phyloP scores from a whole-genome alignment of 2,113 vertebrate genomes.

The Atractosteus spatula region DNA sequence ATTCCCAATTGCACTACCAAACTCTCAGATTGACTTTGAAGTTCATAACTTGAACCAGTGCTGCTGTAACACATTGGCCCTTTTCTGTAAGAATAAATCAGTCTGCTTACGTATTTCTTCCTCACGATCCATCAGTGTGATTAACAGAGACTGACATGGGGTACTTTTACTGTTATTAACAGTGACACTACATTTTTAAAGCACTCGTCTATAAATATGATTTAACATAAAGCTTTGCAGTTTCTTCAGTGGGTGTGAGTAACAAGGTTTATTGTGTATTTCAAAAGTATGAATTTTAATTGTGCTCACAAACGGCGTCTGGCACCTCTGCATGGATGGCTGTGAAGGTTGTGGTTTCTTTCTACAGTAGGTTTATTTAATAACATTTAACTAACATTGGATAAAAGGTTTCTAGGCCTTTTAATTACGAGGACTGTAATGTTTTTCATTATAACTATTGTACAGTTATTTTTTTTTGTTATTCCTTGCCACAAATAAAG shows the following conservation, averaged over 20 bases:
- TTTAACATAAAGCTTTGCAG: not conserved
- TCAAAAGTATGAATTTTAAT: not conserved
- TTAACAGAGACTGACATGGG: too few relatives aligned
- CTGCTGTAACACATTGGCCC: too few relatives aligned
- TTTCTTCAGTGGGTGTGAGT: slow-evolving; percentile 3
- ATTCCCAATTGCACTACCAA: too few relatives aligned
- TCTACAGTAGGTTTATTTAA: not conserved
- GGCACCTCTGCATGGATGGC: not conserved
- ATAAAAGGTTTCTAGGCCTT: slow-evolving; percentile 13
- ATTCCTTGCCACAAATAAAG: slow-evolving; percentile 69
- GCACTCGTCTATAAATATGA: not conserved
- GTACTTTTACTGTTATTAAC: too few relatives aligned
- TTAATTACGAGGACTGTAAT: slow-evolving; percentile 22
- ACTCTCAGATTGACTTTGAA: too few relatives aligned
- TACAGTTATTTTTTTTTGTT: slow-evolving; percentile 48
- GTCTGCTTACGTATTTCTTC: too few relatives aligned
- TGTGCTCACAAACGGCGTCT: not conserved
- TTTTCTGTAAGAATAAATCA: too few relatives aligned
- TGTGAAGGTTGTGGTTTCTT: not conserved
- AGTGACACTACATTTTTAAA: too few relatives aligned
- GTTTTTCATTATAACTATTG: slow-evolving; percentile 32
- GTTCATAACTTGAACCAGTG: too few relatives aligned
- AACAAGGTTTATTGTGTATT: not conserved
- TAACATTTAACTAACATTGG: not conserved
- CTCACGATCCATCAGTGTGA: too few relatives aligned